Base-by-base conservation (phyloP, 2,888 invertebrate species). In the Podabrus alpinus region DNA sequence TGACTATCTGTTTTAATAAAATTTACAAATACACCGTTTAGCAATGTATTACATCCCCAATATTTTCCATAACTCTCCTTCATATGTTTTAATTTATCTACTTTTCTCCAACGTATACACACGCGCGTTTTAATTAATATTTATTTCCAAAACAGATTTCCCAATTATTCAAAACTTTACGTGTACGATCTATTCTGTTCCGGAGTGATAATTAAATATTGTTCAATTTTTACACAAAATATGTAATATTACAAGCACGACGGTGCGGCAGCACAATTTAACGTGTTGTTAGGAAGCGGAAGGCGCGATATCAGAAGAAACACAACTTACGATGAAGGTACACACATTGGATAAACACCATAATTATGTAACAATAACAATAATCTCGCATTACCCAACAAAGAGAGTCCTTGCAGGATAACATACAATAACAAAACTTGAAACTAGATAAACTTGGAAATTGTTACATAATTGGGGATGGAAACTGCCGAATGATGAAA, bases 1-100 rank as follows among this genome's bases (percentile, higher is more conserved):
- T 71, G 76, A 73, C 70, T 71, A 72, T 73, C 59, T 24, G 67
- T 76, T 76, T 76, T 73, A 76, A 69, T 76, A 68, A 71, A 73
- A 68, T 73, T 70, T 64, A 29, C 29, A 67, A 67, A 67, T 67
- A 67, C 19, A 64, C 25, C 67, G 21, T 67, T 67, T 67, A n/a
- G 15, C 24, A 45, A n/a, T 45, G 45, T n/a, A 45, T n/a, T 45
- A 45, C 45, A 45, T 45, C 45, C 45, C 45, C 45, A n/a, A 45
- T 45, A 45, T 45, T 45, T 45, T 45, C 45, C 45, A 45, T 45
- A 45, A 45, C 45, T 45, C 45, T 45, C 7, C 45, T 45, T n/a
- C 45, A 13, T n/a, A n/a, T 13, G 13, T n/a, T 11, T n/a, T 45
- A 45, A 45, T 45, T 45, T 45, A 45, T 45, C 45, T 45, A n/a